Percentiles rank a stretch among this genome's conserved stretches.
Evolutionary conservation across 2,797 vertebrate species (phyloP).

Genomic region (Crax fasciolata): DNA sequence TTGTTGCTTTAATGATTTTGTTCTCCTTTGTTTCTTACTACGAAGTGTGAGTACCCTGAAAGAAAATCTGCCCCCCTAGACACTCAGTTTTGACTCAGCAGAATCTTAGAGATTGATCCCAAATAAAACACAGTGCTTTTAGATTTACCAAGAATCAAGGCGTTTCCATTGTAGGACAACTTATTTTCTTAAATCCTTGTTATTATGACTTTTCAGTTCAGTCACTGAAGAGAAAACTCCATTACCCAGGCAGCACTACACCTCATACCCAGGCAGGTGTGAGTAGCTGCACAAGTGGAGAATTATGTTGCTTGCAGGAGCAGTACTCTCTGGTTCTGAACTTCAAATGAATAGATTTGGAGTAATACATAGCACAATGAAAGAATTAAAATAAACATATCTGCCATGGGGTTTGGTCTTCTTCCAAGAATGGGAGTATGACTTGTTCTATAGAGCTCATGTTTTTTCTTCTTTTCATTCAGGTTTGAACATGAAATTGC

Average conservation of each 20-base stretch:
- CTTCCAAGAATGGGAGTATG: conserved; percentile 11
- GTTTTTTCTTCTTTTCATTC: conserved; percentile 39
- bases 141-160: not conserved
- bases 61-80: conserved; percentile 30
- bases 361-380: not conserved
- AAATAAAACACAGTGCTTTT: not conserved
- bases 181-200: not conserved
- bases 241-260: not conserved
- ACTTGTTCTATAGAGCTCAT: conserved; percentile 17
- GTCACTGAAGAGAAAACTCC: not conserved
- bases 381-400: conserved; percentile 62
- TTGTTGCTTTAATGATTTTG: not conserved
- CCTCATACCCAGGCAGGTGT: not conserved
- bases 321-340: conserved; percentile 17
- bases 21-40: conserved; percentile 66
- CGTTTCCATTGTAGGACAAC: not conserved
- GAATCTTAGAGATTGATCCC: conserved; percentile 23
- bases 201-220: not conserved
- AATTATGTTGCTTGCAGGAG: not conserved
- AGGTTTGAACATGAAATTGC: conserved; percentile 64
- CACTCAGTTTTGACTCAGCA: not conserved
- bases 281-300: not conserved
- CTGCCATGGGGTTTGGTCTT: conserved; percentile 46
- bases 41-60: conserved; percentile 49
- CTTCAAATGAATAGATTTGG: conserved; percentile 13